Evolutionary conservation across 2,113 vertebrate genomes (phyloP).

Genomic region (Myrmecophaga tridactyla): DNA sequence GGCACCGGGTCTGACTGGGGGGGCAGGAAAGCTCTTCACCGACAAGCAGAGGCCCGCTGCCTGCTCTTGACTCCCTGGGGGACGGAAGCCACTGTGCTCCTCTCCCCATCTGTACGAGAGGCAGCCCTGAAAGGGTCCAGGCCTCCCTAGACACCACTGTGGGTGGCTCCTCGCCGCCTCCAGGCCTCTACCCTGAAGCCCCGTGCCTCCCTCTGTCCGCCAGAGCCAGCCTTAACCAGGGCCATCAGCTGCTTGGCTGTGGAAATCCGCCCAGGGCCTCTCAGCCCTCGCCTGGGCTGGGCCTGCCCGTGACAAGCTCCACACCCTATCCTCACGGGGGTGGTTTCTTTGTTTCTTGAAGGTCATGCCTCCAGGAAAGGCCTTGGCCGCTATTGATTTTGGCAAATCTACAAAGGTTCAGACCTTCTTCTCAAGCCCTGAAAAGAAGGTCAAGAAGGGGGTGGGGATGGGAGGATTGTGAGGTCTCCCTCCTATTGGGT

Average conservation of each 20-base stretch:
- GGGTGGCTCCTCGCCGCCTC: not conserved
- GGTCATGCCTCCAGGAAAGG: slow-evolving; percentile 24
- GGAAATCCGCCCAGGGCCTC: not conserved
- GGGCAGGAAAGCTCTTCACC: not conserved
- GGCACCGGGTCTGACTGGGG: not conserved
- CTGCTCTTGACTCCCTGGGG: not conserved
- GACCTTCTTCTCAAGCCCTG: not conserved
- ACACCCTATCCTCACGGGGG: not conserved
- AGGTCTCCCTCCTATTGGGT: not conserved
- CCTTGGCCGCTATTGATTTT: not conserved
- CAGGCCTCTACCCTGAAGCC: not conserved
- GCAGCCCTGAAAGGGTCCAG: not conserved
- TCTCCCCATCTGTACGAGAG: not conserved
- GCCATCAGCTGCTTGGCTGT: not conserved
- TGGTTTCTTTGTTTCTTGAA: slow-evolving; percentile 47
- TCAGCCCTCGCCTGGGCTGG: not conserved
- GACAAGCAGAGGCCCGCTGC: not conserved
- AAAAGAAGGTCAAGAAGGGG: not conserved
- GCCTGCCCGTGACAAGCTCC: not conserved
- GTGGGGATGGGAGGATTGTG: not conserved
- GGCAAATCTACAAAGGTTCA: slow-evolving; percentile 20
- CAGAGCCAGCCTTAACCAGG: not conserved
- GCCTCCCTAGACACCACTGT: not conserved
- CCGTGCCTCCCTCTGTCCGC: not conserved
- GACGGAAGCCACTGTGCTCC: not conserved